phyloP scores from a whole-genome alignment of 2,113 vertebrate species.

The Brachypodius melanocephalos region DNA sequence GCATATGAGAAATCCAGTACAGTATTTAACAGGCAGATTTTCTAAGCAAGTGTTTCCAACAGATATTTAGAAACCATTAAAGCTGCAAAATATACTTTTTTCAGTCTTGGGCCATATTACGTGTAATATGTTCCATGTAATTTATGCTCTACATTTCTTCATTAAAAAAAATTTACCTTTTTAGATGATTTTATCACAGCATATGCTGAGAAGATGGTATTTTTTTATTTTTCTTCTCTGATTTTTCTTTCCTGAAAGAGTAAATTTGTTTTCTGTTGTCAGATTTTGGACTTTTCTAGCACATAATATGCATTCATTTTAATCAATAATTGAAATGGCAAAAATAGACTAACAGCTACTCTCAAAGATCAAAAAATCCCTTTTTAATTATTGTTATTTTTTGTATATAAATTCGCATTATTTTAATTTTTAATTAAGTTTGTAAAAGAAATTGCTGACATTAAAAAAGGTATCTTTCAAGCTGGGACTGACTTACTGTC shows the following conservation, averaged over 20 bases:
- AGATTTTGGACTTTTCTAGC: slow-evolving; percentile 41
- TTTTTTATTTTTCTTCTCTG: neutral
- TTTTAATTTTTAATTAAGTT: slow-evolving; percentile 15
- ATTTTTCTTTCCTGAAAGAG: neutral
- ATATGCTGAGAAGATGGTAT: neutral
- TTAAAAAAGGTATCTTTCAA: neutral
- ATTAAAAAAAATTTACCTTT: neutral
- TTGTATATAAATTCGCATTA: neutral
- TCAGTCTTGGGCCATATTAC: neutral
- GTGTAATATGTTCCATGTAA: neutral
- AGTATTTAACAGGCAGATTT: neutral
- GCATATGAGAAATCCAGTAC: neutral
- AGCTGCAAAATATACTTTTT: neutral
- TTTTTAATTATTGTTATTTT: neutral
- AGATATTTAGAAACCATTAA: neutral
- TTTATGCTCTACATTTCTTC: neutral
- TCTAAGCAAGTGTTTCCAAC: neutral
- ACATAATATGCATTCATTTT: neutral
- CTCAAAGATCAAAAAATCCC: neutral
- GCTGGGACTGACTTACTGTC: neutral
- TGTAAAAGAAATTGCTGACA: neutral
- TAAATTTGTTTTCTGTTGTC: neutral
- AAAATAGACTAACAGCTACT: neutral
- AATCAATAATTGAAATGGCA: slow-evolving; percentile 18
- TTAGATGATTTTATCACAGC: neutral